phyloP scores from a whole-genome alignment of 2,113 vertebrate species.

The Phycodurus eques region DNA sequence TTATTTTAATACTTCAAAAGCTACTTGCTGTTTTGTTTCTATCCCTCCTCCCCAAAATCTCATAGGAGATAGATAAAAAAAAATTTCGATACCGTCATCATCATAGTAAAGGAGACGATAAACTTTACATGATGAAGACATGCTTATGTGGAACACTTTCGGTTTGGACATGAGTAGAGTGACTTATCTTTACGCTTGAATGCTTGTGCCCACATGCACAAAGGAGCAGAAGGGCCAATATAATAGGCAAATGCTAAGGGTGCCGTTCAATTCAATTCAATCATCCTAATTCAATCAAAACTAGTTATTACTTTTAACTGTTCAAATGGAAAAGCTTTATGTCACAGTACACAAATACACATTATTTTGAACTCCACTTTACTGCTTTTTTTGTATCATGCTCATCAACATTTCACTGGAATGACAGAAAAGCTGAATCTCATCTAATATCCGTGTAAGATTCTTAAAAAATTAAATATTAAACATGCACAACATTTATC shows the following conservation, averaged over 20 bases:
- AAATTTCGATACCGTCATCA: background rate
- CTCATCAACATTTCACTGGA: too few species aligned
- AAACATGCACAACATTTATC: too few species aligned
- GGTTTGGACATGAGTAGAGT: background rate
- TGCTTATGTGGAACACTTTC: background rate
- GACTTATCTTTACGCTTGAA: background rate
- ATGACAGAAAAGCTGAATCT: too few species aligned
- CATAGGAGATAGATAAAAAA: slow-evolving; percentile 27
- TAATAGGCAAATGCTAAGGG: background rate
- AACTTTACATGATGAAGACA: background rate
- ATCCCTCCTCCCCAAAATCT: slow-evolving; percentile 21
- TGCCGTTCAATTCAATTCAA: too few species aligned
- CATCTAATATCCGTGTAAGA: too few species aligned
- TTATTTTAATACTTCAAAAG: slow-evolving; percentile 32
- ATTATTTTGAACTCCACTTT: too few species aligned
- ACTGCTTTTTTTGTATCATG: too few species aligned
- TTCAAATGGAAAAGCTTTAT: too few species aligned
- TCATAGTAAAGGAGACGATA: background rate
- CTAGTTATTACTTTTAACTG: background rate
- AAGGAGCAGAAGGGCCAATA: background rate
- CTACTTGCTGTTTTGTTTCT: slow-evolving; percentile 9
- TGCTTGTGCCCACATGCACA: background rate
- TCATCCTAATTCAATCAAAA: background rate
- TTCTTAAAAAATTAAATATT: too few species aligned
- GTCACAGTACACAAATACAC: too few species aligned